Base-by-base conservation (phyloP, 2,113 vertebrate species). In the Pelecanus crispus region DNA sequence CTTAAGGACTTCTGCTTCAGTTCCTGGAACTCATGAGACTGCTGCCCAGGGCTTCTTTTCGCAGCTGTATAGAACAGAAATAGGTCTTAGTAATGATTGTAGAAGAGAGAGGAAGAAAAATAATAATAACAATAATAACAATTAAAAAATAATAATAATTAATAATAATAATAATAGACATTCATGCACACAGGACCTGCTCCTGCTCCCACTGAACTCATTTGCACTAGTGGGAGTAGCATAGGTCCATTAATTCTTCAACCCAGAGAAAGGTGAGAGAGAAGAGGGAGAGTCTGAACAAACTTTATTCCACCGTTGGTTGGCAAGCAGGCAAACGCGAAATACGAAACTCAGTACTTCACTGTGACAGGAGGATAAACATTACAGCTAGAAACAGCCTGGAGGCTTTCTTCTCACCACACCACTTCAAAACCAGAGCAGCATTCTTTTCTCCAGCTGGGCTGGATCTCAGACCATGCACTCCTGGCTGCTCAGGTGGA, bases 1-100 rank as follows among this genome's bases (percentile, higher is more conserved):
- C 98, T 98, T 62, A 98, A 95, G 70, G 98, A 96, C 59, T 86
- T 96, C 25, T 98, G 98, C 96, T 98, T 99, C 77, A 95, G 94
- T 66, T 98, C 97, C 28, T 95, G 98, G 95, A 97, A 97, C 68
- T 99, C 99, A 10, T 98, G 98, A 95, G 97, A 84, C 94, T 97
- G 97, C 13, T 98, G 97, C 77, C 97, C 98, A 73, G 98, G 95
- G 93, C 97, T 98, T 88, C 97, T 98, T 91, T 98, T 98, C 4
- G 97, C 97, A 87, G 96, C 97, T 93, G 98, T 44, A 90, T 97
- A 96, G 49, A 98, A 97, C 56, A 86, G 78, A 97, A 65, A 84
- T 8, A 83, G 32, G 47, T 67, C 26, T 97, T 83, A 94, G 2
- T 68, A 87, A 78, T 17, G 16, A 86, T 0, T 44, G 59, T 7